Percentiles rank a stretch among this genome's conserved stretches.
Evolutionary conservation across 2,113 vertebrate genomes (phyloP).

Genomic region (Indicator indicator): DNA sequence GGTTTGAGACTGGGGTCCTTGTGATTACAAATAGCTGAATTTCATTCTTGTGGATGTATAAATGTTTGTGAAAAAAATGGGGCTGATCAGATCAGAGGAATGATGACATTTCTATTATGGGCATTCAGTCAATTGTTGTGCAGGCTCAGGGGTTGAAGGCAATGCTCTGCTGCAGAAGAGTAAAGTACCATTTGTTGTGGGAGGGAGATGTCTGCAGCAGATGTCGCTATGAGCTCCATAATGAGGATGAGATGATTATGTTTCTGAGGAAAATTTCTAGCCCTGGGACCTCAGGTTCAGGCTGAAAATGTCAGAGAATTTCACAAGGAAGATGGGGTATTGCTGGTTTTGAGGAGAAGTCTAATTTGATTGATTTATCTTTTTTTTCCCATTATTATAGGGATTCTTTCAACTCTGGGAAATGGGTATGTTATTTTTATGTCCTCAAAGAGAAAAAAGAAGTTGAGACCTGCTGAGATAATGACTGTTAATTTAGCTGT

Average conservation of each 20-base stretch:
- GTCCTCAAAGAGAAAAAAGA: slow-evolving; percentile 88
- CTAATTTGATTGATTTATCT: neutral
- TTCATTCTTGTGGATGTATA: neutral
- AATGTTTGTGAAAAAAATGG: neutral
- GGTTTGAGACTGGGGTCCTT: neutral
- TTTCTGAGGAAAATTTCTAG: neutral
- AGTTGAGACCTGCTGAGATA: slow-evolving; percentile 91
- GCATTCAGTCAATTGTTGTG: fast-evolving
- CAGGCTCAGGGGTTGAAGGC: neutral
- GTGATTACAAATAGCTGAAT: neutral
- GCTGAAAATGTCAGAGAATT: neutral
- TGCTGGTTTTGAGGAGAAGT: neutral
- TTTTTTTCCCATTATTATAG: slow-evolving; percentile 67
- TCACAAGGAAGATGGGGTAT: neutral
- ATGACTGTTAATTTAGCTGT: slow-evolving; percentile 94
- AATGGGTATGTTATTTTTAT: slow-evolving; percentile 94
- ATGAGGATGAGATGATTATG: neutral
- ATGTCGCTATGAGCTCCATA: neutral
- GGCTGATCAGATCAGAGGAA: neutral
- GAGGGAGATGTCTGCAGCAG: neutral
- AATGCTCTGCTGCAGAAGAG: neutral
- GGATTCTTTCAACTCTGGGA: slow-evolving; percentile 88
- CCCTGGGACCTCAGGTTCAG: neutral
- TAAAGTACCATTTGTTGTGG: neutral
- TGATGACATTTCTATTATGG: neutral